Base-by-base conservation (phyloP, 2,113 vertebrate species). In the Anguilla rostrata region DNA sequence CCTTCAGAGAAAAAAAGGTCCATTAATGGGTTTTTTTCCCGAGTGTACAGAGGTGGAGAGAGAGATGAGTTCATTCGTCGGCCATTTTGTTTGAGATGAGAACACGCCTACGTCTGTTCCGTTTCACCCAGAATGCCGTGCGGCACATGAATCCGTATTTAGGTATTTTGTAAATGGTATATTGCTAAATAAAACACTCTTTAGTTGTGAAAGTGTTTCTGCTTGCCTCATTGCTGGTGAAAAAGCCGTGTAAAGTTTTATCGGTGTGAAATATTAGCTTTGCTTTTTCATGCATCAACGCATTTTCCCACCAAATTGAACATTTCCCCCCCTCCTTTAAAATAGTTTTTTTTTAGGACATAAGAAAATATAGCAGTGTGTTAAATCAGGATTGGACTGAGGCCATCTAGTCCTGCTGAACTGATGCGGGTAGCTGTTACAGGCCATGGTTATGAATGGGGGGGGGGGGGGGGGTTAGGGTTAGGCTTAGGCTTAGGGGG, bases 141-240 rank as follows among this genome's bases (percentile, higher is more conserved):
- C 75, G 84, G 79, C 81, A 86, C 87, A 86, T 84, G 82, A 91
- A 89, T 88, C 87, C 89, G 89, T 92, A 90, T 93, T 92, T 90
- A 82, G 85, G 87, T 86, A 89, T 87, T 90, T 91, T 80, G 85
- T 86, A 87, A 86, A 88, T 81, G 86, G 91, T 87, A 79, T 90
- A 94, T 93, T 94, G 89, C 90, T 93, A 94, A 95, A 53, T 53
- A 94, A 92, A 93, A 34, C 34, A 91, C 86, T 82, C 57, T 84
- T 82, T 86, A 87, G 81, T 85, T 83, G 78, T 85, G 40, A 87
- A 63, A n/a, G 9, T 9, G 71, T 75, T 12, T n/a, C 26, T 83
- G 39, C 7, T 12, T 3, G 41, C 6, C 78, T 78, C 82, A 66
- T 89, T 60, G 43, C 57, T 71, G 40, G 43, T 78, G 43, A 29